phyloP scores from a whole-genome alignment of 2,113 vertebrate genomes.

The Seriola dumerili region DNA sequence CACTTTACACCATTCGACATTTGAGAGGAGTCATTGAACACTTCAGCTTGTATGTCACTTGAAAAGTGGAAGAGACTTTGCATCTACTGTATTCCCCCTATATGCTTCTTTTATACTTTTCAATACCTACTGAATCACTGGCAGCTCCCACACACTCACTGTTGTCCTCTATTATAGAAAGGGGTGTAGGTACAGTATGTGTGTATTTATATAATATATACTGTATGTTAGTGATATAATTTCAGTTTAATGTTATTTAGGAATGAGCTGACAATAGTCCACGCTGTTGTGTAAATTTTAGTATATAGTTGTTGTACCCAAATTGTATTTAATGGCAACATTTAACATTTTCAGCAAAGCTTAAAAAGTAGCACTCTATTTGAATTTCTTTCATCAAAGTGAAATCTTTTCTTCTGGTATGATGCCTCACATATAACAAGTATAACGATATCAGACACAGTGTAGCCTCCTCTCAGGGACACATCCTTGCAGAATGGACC shows the following conservation, averaged over 20 bases:
- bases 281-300: neutral
- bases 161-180: too few species aligned
- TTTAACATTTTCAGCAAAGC: conserved; percentile 12
- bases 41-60: neutral
- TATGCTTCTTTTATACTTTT: too few species aligned
- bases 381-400: conserved; percentile 31
- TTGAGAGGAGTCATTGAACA: neutral
- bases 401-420: conserved; percentile 32
- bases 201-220: too few species aligned
- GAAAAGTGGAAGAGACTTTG: neutral
- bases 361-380: conserved; percentile 8
- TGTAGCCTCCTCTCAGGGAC: conserved; percentile 42
- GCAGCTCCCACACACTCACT: too few species aligned
- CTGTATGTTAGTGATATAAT: too few species aligned
- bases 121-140: too few species aligned
- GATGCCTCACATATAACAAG: conserved; percentile 29
- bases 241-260: neutral
- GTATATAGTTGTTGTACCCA: neutral
- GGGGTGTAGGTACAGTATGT: too few species aligned
- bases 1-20: neutral
- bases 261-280: neutral
- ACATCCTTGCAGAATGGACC: conserved; percentile 35
- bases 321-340: neutral
- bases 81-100: neutral
- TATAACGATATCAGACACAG: conserved; percentile 51